Base-by-base conservation (phyloP, 2,113 vertebrate genomes). In the Halcyon malimbica region DNA sequence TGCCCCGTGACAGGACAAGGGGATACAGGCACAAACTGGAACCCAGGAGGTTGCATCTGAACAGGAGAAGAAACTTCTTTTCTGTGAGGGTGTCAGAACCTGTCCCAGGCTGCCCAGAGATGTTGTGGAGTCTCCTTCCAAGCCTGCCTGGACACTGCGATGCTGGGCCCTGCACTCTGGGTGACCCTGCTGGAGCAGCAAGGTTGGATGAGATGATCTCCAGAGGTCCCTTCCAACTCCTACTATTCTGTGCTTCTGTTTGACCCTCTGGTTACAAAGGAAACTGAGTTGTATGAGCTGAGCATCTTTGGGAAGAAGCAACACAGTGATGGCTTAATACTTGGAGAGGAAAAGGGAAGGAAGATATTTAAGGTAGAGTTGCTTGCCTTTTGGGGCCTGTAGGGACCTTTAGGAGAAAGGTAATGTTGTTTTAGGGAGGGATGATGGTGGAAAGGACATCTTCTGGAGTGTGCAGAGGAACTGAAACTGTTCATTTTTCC, bases 401-500 rank as follows among this genome's bases (percentile, higher is more conserved):
- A 31, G n/a, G 1, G 11, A 65, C 54, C 28, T 84, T 57, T 8
- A 73, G 44, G 25, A 79, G 13, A 63, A 10, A 76, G 8, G 17
- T 16, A 2, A 20, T 41, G 44, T 11, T 65, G 3, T 71, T 82
- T 11, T 31, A 21, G 9, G 15, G 19, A 56, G 6, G 7, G 8
- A 25, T 31, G 10, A n/a, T 13, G 29, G 26, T 16, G 4, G 35
- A 80, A 94, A 78, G 5, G 1, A 6, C 0, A 0, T 41, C 87
- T 93, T 25, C 54, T n/a, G 13, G 4, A 11, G 39, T 50, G 50
- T 2, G 4, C 20, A 20, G 41, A 65, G 10, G 33, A 91, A 62
- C 19, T 4, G 5, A 80, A 46, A 21, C 29, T 2, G 2, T 5
- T 29, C 8, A 11, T 77, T 87, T 50, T 93, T 68, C 48, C 24